phyloP scores from a whole-genome alignment of 2,113 vertebrate species.

The Microtus oregoni region DNA sequence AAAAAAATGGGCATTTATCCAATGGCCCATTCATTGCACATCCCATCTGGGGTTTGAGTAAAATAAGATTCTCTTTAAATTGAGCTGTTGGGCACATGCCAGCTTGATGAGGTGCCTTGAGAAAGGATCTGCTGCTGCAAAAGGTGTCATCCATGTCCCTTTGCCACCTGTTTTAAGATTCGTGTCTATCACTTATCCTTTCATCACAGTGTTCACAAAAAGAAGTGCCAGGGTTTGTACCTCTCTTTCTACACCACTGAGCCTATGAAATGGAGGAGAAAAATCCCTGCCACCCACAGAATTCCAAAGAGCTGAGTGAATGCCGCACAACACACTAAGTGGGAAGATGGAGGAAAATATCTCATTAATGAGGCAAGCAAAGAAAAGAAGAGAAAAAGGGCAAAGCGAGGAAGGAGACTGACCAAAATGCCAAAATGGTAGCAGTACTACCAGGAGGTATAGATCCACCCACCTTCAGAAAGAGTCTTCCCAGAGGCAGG shows the following conservation, averaged over 20 bases:
- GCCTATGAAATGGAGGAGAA: constrained; percentile 47
- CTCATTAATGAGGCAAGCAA: neutral
- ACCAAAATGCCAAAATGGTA: neutral
- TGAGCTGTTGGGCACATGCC: constrained; percentile 51
- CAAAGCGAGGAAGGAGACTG: neutral
- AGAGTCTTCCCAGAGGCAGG: neutral
- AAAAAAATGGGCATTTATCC: constrained; percentile 63
- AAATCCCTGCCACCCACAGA: constrained; percentile 67
- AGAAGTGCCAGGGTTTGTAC: constrained; percentile 61
- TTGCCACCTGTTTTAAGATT: constrained; percentile 55
- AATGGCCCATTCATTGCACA: constrained; percentile 41
- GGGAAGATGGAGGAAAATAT: neutral
- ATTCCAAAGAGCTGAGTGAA: constrained; percentile 68
- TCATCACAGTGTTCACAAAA: constrained; percentile 39
- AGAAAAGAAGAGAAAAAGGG: neutral
- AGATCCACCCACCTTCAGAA: constrained; percentile 5
- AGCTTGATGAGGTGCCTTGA: constrained; percentile 20
- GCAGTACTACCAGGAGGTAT: neutral
- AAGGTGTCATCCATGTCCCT: constrained; percentile 46
- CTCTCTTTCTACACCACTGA: constrained; percentile 56
- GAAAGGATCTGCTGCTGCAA: constrained; percentile 38
- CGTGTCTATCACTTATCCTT: constrained; percentile 45
- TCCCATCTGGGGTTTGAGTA: constrained; percentile 59
- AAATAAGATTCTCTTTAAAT: constrained; percentile 72
- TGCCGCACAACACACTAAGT: neutral